Evolutionary conservation across 2,888 invertebrate genomes (phyloP).

Genomic region (Metacarcinus magister): DNA sequence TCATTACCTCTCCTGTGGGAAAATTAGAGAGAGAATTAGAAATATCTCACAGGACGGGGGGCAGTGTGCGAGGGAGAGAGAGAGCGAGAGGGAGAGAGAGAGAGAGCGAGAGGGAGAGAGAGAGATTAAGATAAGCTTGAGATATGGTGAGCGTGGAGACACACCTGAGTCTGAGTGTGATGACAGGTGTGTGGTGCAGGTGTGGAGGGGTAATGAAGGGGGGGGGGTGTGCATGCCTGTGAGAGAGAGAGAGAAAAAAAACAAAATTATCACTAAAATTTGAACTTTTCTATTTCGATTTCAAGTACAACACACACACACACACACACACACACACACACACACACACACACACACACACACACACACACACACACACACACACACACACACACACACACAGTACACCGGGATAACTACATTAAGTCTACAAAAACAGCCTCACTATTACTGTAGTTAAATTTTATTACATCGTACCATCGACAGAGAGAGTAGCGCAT

Average conservation of each 20-base stretch:
- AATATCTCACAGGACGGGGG: background rate
- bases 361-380: background rate
- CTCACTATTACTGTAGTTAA: background rate
- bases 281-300: no score
- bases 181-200: constrained; percentile 33
- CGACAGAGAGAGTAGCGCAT: no score
- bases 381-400: background rate
- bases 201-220: constrained; percentile 2
- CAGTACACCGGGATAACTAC: background rate
- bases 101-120: constrained; percentile 3
- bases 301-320: background rate
- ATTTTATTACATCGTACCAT: background rate
- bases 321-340: background rate
- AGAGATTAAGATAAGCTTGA: constrained; percentile 48
- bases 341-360: constrained; percentile 15
- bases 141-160: background rate
- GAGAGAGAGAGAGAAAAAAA: constrained; percentile 16
- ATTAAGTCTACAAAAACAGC: background rate
- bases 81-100: background rate
- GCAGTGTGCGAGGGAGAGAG: background rate
- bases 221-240: background rate
- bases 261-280: background rate
- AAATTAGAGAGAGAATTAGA: constrained; percentile 44
- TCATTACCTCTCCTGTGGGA: background rate
- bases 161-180: constrained; percentile 35